Evolutionary conservation across 2,888 invertebrate species (phyloP), one percentile per base, ranked within the genome.

Genomic region (Lacanobia oleracea): DNA sequence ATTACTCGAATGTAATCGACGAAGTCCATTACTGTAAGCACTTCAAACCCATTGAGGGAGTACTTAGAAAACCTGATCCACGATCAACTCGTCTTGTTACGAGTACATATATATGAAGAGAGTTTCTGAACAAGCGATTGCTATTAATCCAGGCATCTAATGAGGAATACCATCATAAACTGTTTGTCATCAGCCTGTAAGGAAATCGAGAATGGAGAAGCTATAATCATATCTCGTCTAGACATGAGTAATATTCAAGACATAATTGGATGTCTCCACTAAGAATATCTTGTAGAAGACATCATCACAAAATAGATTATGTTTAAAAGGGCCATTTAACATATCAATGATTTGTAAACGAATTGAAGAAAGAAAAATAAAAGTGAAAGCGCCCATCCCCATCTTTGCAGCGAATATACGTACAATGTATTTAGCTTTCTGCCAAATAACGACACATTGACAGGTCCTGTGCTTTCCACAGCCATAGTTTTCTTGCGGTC

Each of bases 221-320:
- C 14, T 50, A 45, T 51, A 53, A 48, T 33, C 27, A 56, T 23
- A 18, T 60, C 69, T 65, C 12, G 21, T 48, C 43, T 53, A 40
- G 33, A 23, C n/a, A 60, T 60, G 21, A 77, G 51, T 67, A 67
- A 56, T 12, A 77, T 64, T 60, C 45, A 9, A 72, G 27, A 56
- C 60, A 9, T 60, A 53, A 45, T 73, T 73, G 45, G 45, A 27
- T 45, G 40, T 27, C 59, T 53, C 23, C n/a, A 27, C 14, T 60
- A 23, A 23, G 27, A 73, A 73, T 59, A 53, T 73, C 2, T 66
- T 59, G n/a, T 16, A 43, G 56, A 43, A 51, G 18, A 73, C 23
- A 12, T 37, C 10, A n/a, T 23, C 12, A n/a, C 12, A 57, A 57
- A 27, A 51, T 21, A 23, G 0, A 37, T 7, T 27, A 62, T 59